Percentiles rank a stretch among this genome's conserved stretches.
Conservation (phyloP, 2,888 invertebrate genomes). For the Caenorhabditis afra region DNA sequence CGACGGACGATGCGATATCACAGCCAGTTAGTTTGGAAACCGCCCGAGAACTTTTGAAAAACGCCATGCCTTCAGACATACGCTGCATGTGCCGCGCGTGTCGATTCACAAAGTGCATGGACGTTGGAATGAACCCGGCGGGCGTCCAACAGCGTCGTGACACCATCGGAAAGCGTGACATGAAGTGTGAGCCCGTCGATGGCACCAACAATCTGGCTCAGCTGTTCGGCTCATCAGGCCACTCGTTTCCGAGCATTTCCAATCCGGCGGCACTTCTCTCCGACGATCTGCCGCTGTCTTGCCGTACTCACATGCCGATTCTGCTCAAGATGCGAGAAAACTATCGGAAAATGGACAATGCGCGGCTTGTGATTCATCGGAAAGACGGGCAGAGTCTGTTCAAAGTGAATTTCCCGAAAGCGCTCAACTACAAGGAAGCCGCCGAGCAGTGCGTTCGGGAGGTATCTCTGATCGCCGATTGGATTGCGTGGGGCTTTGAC, state of each 20-base stretch:
- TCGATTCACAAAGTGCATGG: slow-evolving; percentile 41
- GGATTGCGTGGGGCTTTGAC: slow-evolving; percentile 57
- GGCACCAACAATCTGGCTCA: background rate
- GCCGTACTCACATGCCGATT: slow-evolving; percentile 36
- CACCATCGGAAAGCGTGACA: slow-evolving; percentile 41
- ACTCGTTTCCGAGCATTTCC: background rate
- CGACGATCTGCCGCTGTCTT: slow-evolving; percentile 8
- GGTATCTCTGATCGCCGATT: slow-evolving; percentile 52
- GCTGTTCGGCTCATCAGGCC: background rate
- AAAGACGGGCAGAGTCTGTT: slow-evolving; percentile 54
- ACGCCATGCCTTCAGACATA: slow-evolving; percentile 29
- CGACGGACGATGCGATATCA: slow-evolving; percentile 41
- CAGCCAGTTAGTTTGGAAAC: slow-evolving; percentile 33
- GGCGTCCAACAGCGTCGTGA: slow-evolving; percentile 57
- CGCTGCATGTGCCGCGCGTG: slow-evolving; percentile 55
- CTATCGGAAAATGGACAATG: slow-evolving; percentile 55
- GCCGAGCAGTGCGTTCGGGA: slow-evolving; percentile 30
- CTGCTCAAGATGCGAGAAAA: slow-evolving; percentile 40
- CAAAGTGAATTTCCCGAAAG: slow-evolving; percentile 37
- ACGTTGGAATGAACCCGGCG: slow-evolving; percentile 51
- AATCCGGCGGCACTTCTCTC: background rate
- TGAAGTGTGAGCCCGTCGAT: slow-evolving; percentile 7
- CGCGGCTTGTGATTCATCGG: slow-evolving; percentile 45
- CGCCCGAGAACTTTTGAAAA: background rate
- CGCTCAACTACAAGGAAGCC: slow-evolving; percentile 42